Percentiles rank a stretch among this genome's conserved stretches.
phyloP scores from a whole-genome alignment of 2,113 vertebrate species.

The Eidolon helvum region DNA sequence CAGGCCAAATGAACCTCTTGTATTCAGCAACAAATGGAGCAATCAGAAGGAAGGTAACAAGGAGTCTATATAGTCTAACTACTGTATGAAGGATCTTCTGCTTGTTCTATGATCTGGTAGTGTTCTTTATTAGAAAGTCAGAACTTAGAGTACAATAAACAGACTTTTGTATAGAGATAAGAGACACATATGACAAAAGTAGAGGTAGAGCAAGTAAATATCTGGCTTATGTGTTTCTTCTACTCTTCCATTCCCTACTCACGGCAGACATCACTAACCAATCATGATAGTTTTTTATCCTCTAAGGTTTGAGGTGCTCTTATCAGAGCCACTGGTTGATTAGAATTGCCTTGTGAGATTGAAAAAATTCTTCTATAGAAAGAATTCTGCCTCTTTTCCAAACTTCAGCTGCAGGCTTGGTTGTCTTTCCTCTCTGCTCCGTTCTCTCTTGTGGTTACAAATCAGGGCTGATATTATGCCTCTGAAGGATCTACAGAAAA shows the following conservation, averaged over 20 bases:
- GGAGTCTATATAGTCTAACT: neutral
- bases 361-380: neutral
- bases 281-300: neutral
- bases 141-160: neutral
- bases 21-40: too few species aligned
- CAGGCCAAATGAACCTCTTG: too few species aligned
- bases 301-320: neutral
- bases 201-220: neutral
- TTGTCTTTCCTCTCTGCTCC: neutral
- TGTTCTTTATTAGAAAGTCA: neutral
- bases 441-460: neutral
- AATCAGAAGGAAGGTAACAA: neutral
- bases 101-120: neutral
- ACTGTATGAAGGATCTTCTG: neutral
- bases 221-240: fast-evolving
- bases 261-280: neutral
- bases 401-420: neutral
- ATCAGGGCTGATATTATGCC: neutral
- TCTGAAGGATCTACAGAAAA: neutral
- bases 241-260: neutral
- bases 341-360: neutral
- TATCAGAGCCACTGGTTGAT: neutral
- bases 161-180: neutral
- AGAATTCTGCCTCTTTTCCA: neutral
- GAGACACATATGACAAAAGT: neutral